phyloP scores from a whole-genome alignment of 2,797 vertebrate species.

The Rousettus madagascariensis region DNA sequence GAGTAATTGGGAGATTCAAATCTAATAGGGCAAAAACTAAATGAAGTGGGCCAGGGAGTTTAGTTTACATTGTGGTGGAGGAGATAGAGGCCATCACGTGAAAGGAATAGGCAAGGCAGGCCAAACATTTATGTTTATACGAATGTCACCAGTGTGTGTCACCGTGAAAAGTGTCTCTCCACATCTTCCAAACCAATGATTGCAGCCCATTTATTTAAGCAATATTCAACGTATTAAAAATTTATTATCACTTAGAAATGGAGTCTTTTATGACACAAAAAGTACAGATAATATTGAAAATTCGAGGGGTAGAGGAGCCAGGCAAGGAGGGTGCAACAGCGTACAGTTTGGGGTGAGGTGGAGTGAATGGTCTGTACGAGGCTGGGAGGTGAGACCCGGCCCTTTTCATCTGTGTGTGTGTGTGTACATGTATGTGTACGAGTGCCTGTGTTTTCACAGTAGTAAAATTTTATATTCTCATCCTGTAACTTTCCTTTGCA shows the following conservation, averaged over 20 bases:
- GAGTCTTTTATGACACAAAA: not conserved
- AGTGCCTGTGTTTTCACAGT: not conserved
- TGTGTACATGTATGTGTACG: not conserved
- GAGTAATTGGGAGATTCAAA: slow-evolving; percentile 46
- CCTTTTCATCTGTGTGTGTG: not conserved
- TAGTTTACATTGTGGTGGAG: slow-evolving; percentile 28
- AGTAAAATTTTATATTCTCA: not conserved
- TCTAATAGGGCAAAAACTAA: not conserved
- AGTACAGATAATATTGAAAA: not conserved
- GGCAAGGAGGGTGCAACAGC: not conserved
- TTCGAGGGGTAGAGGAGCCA: not conserved
- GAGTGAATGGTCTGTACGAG: not conserved
- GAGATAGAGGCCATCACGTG: not conserved
- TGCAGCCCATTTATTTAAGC: not conserved
- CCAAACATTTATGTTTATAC: not conserved
- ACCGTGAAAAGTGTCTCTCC: not conserved
- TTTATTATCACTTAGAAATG: not conserved
- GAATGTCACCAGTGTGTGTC: not conserved
- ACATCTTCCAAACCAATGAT: not conserved
- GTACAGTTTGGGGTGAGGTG: not conserved
- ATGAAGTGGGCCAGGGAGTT: slow-evolving; percentile 11
- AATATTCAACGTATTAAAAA: not conserved
- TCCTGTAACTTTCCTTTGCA: slow-evolving; percentile 6
- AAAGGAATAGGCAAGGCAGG: not conserved
- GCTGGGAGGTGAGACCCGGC: not conserved